Conservation (phyloP, 2,888 invertebrate genomes). For the Caenorhabditis doughertyi region DNA sequence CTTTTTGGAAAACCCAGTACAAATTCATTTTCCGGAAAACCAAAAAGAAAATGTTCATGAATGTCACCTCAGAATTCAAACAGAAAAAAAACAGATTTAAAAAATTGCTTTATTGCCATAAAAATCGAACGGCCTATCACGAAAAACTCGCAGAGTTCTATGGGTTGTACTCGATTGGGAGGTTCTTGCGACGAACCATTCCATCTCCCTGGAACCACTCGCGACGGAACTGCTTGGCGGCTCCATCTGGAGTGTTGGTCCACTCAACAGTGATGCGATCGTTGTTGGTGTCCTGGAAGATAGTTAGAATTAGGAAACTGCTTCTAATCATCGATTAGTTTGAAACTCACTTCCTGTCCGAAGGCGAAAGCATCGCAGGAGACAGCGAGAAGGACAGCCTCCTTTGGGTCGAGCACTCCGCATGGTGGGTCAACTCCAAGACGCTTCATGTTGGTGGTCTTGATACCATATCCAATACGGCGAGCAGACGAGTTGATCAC, state of each 20-base stretch:
- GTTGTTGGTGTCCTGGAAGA: constrained; percentile 71
- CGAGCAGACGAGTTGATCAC: constrained; percentile 69
- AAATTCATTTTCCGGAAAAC: no score
- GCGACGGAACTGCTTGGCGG: constrained; percentile 73
- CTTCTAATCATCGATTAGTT: no score
- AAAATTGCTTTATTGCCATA: no score
- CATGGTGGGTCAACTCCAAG: constrained; percentile 58
- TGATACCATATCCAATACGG: constrained; percentile 54
- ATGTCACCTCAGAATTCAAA: no score
- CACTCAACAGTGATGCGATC: constrained; percentile 75
- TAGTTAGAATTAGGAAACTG: no score
- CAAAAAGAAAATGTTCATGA: no score
- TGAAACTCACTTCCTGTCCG: constrained; percentile 38
- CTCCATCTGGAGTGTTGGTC: constrained; percentile 73
- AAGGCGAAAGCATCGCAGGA: constrained; percentile 58
- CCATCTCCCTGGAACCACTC: constrained; percentile 77
- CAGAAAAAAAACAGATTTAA: no score
- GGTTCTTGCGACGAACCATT: constrained; percentile 74
- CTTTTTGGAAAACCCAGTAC: no score
- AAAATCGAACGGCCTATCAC: no score
- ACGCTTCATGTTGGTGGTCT: constrained; percentile 59
- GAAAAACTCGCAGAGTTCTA: no score
- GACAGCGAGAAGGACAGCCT: constrained; percentile 73
- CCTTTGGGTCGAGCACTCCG: constrained; percentile 58
- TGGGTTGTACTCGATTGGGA: constrained; percentile 63